phyloP scores from a whole-genome alignment of 2,113 vertebrate genomes.

The Thomomys bottae region DNA sequence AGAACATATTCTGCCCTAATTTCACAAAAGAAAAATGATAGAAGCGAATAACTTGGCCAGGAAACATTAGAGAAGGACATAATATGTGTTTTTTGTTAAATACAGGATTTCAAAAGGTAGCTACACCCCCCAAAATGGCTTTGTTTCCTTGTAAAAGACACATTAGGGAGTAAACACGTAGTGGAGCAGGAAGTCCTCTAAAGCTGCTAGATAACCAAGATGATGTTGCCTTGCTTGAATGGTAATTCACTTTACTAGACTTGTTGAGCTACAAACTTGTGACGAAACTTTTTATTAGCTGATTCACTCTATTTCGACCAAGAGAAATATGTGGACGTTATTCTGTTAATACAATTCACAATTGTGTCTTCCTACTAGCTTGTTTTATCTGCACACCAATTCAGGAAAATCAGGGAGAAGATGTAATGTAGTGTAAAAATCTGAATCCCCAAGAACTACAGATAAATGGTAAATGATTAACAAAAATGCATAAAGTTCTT shows the following conservation, averaged over 20 bases:
- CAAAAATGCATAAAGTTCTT: not conserved
- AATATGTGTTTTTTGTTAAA: not conserved
- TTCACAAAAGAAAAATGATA: not conserved
- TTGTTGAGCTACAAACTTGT: not conserved
- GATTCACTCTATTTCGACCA: slow-evolving; percentile 23
- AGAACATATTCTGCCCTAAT: not conserved
- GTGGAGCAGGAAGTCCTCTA: not conserved
- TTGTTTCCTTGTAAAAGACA: not conserved
- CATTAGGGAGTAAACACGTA: not conserved
- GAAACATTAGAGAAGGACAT: not conserved
- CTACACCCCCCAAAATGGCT: not conserved
- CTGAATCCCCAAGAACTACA: slow-evolving; percentile 6
- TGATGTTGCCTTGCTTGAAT: not conserved
- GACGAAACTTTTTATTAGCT: not conserved
- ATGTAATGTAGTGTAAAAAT: not conserved
- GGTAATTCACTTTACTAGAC: not conserved
- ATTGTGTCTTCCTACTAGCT: not conserved
- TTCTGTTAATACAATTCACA: not conserved
- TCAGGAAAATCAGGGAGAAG: slow-evolving; percentile 1
- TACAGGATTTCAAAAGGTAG: not conserved
- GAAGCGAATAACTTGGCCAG: slow-evolving; percentile 5
- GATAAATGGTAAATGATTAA: not conserved
- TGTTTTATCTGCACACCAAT: slow-evolving; percentile 18
- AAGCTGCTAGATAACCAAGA: not conserved
- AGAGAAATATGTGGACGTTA: not conserved